phyloP scores from a whole-genome alignment of 2,113 vertebrate species.

The Psettodes erumei region DNA sequence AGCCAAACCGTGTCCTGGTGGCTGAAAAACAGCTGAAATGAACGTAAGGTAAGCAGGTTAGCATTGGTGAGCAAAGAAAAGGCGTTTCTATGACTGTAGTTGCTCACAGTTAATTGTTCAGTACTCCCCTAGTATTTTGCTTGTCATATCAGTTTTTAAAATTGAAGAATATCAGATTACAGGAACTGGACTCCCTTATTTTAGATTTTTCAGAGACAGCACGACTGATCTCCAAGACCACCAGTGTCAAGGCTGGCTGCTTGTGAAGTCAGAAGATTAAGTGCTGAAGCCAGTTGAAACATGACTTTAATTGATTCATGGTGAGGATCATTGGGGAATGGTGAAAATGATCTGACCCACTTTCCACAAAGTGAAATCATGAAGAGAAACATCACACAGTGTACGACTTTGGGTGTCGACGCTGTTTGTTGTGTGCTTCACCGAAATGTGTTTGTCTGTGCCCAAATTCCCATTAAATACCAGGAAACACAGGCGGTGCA shows the following conservation, averaged over 20 bases:
- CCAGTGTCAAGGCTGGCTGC: slow-evolving; percentile 13
- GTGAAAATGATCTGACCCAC: slow-evolving; percentile 42
- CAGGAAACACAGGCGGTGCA: slow-evolving; percentile 18
- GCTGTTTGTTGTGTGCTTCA: not conserved
- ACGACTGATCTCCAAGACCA: slow-evolving; percentile 15
- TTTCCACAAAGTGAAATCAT: slow-evolving; percentile 44
- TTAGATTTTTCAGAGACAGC: slow-evolving; percentile 10
- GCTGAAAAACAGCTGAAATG: not conserved
- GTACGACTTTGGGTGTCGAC: slow-evolving; percentile 10
- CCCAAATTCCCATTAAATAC: slow-evolving; percentile 9
- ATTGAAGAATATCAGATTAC: not conserved
- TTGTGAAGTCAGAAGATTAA: slow-evolving; percentile 7
- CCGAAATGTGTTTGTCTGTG: not conserved
- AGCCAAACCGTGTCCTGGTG: not conserved
- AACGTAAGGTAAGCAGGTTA: not conserved
- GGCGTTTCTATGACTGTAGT: not conserved
- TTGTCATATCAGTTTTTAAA: slow-evolving; percentile 13
- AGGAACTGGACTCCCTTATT: not conserved
- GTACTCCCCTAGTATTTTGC: not conserved
- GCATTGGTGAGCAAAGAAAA: not conserved
- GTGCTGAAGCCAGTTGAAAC: slow-evolving; percentile 15
- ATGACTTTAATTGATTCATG: slow-evolving; percentile 47
- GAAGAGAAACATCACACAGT: slow-evolving; percentile 12
- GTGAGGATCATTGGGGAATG: slow-evolving; percentile 28
- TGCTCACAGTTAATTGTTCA: not conserved